phyloP scores from a whole-genome alignment of 2,797 vertebrate species.

The Scleropages formosus region DNA sequence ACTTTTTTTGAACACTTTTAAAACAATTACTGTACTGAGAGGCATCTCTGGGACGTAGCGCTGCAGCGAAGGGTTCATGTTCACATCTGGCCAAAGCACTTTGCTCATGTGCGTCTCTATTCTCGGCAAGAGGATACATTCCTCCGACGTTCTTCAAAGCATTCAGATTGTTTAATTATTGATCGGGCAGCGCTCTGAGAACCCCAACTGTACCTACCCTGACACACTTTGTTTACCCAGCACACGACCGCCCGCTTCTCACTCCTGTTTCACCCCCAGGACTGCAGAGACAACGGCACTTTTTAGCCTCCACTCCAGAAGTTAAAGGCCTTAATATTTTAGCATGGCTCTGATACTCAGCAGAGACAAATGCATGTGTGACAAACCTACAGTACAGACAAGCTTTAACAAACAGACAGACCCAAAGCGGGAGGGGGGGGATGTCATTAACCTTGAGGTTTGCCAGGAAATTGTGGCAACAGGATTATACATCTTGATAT shows the following conservation, averaged over 20 bases:
- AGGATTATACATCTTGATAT: background rate
- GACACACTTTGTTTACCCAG: background rate
- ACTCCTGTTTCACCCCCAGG: background rate
- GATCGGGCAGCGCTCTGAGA: background rate
- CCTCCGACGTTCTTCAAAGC: background rate
- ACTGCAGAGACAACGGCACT: background rate
- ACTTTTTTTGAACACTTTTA: background rate
- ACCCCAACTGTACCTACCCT: background rate
- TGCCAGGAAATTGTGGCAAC: background rate
- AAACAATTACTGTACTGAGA: background rate
- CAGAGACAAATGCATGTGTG: constrained; percentile 11
- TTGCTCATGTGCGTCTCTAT: background rate
- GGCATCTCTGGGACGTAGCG: background rate
- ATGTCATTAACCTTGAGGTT: background rate
- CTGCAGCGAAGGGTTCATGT: no score
- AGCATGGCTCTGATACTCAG: background rate
- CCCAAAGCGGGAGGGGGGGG: no score
- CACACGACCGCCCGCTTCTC: background rate
- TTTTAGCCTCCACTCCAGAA: background rate
- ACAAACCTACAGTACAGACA: background rate
- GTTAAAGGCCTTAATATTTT: constrained; percentile 6
- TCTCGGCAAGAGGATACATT: background rate
- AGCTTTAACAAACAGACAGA: no score
- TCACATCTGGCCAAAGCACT: no score
- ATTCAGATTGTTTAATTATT: background rate